phyloP scores from a whole-genome alignment of 2,797 vertebrate species.

The Sebastes aleutianus region DNA sequence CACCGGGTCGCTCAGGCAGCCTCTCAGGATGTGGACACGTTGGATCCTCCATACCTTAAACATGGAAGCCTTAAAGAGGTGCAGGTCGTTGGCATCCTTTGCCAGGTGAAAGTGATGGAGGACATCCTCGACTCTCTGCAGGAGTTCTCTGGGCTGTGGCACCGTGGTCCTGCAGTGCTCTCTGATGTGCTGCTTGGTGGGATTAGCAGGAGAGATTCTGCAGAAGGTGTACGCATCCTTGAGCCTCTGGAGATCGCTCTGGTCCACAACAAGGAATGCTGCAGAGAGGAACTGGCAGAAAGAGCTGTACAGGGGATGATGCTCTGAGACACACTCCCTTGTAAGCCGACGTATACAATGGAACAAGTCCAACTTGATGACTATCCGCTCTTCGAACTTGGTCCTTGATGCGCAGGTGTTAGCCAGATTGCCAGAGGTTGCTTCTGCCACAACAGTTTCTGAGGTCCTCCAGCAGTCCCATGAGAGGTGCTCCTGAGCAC shows the following conservation, averaged over 20 bases:
- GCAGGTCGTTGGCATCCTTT: neutral
- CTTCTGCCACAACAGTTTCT: neutral
- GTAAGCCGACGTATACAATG: neutral
- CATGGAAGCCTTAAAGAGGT: neutral
- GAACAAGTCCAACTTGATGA: neutral
- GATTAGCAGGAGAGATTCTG: neutral
- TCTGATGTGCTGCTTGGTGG: neutral
- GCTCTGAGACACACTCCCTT: neutral
- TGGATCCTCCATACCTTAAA: neutral
- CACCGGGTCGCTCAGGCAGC: neutral
- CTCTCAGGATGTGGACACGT: neutral
- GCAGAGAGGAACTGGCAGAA: neutral
- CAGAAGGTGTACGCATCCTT: neutral
- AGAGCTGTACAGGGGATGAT: neutral
- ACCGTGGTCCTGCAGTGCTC: too few relatives aligned
- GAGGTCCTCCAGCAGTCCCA: neutral
- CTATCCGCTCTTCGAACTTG: neutral
- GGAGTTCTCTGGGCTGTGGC: too few relatives aligned
- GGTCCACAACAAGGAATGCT: neutral
- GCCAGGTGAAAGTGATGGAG: neutral
- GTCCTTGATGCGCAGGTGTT: neutral
- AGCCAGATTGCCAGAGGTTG: neutral
- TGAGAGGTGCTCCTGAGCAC: neutral
- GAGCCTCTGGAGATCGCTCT: neutral
- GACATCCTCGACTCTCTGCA: neutral